Evolutionary conservation across 2,888 invertebrate genomes (phyloP), one percentile per base, ranked within the genome.

Genomic region (Drosophila buzzatii): DNA sequence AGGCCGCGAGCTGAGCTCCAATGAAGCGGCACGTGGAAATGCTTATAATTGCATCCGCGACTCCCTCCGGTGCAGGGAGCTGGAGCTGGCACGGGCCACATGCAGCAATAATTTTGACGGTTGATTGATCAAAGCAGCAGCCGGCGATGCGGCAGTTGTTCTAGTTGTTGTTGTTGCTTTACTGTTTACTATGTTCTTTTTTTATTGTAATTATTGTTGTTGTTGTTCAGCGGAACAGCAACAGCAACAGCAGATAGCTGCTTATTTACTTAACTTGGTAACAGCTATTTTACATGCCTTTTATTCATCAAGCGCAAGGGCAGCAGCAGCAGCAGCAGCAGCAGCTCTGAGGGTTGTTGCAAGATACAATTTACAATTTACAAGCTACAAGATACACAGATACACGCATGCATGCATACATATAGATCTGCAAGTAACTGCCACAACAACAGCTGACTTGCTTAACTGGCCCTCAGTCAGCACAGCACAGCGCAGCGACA

Each of bases 11-110:
- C 67, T 56, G 66, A 70, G 79, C 69, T 76, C 62, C 86, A 90
- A 79, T 90, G 85, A 90, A 87, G 90, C 86, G 90, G 88, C 89
- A 85, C 90, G 73, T 83, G 89, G 86, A 90, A 90, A 88, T 73
- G 90, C 73, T 88, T 85, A 90, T 87, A 90, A 87, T 87, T 87
- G 90, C 89, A 87, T 90, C 86, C 86, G 83, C 82, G 84, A 37
- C 67, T 70, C 61, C 57, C 68, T 57, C 49, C 44, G 65, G 35
- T 45, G 41, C 47, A 27, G 59, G 52, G 51, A 33, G 31, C 39
- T 49, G 75, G 47, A 49, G 56, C 56, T 73, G 89, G 73, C 87
- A 76, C 87, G 77, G 76, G 67, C 69, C 79, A 73, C 53, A 82
- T 81, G 66, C 69, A 71, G 84, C 76, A 75, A 90, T 90, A 90